Evolutionary conservation across 2,888 invertebrate genomes (phyloP).

Genomic region (Phyllotreta cruciferae): DNA sequence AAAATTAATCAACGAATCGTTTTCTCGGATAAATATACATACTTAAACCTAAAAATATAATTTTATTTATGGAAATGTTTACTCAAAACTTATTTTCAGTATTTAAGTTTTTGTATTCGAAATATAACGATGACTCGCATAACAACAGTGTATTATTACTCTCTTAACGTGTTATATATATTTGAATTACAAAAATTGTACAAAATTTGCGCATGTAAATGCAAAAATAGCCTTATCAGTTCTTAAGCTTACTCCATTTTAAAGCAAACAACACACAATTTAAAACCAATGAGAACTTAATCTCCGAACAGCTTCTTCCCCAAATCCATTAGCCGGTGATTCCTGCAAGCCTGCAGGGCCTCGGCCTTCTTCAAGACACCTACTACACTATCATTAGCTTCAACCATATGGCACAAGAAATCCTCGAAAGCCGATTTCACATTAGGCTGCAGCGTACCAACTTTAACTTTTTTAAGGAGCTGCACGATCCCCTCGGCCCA

Average conservation of each 20-base stretch:
- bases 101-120: too few relatives aligned
- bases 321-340: conserved; percentile 87
- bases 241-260: not conserved
- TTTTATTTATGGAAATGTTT: conserved; percentile 26
- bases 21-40: not conserved
- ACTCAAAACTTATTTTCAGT: not conserved
- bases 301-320: conserved; percentile 89
- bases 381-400: conserved; percentile 75
- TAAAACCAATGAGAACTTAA: conserved; percentile 59
- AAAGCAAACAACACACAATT: conserved; percentile 8
- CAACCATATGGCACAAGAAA: conserved; percentile 83
- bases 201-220: conserved; percentile 13
- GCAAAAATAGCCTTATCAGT: conserved; percentile 3
- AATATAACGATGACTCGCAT: conserved; percentile 5
- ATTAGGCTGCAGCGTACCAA: conserved; percentile 81
- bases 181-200: conserved; percentile 25
- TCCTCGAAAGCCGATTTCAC: conserved; percentile 91
- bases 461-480: conserved; percentile 81
- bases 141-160: conserved; percentile 14
- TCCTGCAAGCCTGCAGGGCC: conserved; percentile 82
- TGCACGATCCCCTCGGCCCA: conserved; percentile 90
- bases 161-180: not conserved
- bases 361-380: conserved; percentile 82
- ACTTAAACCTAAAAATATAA: conserved; percentile 5
- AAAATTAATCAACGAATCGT: too few relatives aligned